phyloP scores from a whole-genome alignment of 1,140 invertebrate genomes.

The Drosophila takahashii region DNA sequence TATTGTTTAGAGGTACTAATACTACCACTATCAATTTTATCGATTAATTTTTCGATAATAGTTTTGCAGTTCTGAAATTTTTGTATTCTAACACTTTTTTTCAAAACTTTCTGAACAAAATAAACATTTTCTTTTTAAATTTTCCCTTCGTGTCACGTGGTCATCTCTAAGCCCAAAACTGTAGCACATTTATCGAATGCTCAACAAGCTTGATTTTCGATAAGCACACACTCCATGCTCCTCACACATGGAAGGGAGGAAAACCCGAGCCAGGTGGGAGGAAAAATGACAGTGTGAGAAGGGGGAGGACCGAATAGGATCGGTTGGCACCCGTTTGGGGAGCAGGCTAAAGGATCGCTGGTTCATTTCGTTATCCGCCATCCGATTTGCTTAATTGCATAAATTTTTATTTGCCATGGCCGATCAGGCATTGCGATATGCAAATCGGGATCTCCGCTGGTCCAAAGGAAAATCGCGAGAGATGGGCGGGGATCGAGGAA shows the following conservation, averaged over 20 bases:
- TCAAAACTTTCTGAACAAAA: too few relatives aligned
- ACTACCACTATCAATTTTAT: too few relatives aligned
- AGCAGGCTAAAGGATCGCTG: conserved; percentile 23
- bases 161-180: conserved; percentile 5
- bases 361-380: conserved; percentile 52
- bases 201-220: conserved; percentile 34
- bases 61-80: too few relatives aligned
- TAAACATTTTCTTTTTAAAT: too few relatives aligned
- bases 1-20: too few relatives aligned
- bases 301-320: background rate
- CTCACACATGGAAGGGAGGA: conserved; percentile 28
- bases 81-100: too few relatives aligned
- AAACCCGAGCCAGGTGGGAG: background rate
- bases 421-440: conserved; percentile 72
- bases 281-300: conserved; percentile 1
- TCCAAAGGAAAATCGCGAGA: conserved; percentile 26
- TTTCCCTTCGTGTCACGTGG: conserved; percentile 5
- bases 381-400: conserved; percentile 81
- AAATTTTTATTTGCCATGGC: conserved; percentile 76
- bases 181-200: conserved; percentile 37
- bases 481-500: conserved; percentile 15
- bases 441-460: conserved; percentile 55
- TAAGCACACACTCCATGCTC: conserved; percentile 18
- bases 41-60: too few relatives aligned
- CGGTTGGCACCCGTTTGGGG: conserved; percentile 26